phyloP scores from a whole-genome alignment of 2,888 invertebrate genomes.

The Noctua janthe region DNA sequence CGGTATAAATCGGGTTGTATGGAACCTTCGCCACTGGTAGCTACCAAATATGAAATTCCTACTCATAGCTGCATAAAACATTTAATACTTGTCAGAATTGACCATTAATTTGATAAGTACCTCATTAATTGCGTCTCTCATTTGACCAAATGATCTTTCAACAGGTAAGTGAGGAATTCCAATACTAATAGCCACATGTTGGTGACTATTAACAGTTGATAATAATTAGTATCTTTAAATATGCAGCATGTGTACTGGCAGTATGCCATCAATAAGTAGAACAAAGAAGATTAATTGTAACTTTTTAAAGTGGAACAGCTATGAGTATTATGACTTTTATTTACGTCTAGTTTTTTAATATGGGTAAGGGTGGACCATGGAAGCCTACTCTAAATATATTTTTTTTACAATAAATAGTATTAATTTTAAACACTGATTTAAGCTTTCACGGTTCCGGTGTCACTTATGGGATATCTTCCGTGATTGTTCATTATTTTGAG shows the following conservation, averaged over 20 bases:
- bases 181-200: slow-evolving; percentile 1
- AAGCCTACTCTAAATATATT: not conserved
- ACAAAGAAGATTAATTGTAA: slow-evolving; percentile 31
- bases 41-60: not conserved
- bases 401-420: not conserved
- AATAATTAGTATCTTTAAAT: slow-evolving; percentile 40
- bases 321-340: not conserved
- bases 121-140: not conserved
- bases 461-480: too few relatives aligned
- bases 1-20: too few relatives aligned
- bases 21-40: too few relatives aligned
- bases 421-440: not conserved
- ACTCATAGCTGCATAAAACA: not conserved
- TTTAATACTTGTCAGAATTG: not conserved
- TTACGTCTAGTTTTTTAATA: not conserved
- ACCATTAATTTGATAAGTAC: not conserved
- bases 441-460: too few relatives aligned
- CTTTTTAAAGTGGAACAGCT: not conserved
- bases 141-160: not conserved
- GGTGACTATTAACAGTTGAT: slow-evolving; percentile 16
- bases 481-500: too few relatives aligned
- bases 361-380: not conserved
- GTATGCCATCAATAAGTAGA: slow-evolving; percentile 39
- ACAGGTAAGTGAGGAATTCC: not conserved
- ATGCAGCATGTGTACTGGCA: slow-evolving; percentile 47